A percentile compares a stretch with the other conserved stretches of the same genome.
These are phyloP conservation scores for Sebastes aleutianus DNA, from an alignment of 2,797 vertebrate species.

Conservation along the genomic window DNA sequence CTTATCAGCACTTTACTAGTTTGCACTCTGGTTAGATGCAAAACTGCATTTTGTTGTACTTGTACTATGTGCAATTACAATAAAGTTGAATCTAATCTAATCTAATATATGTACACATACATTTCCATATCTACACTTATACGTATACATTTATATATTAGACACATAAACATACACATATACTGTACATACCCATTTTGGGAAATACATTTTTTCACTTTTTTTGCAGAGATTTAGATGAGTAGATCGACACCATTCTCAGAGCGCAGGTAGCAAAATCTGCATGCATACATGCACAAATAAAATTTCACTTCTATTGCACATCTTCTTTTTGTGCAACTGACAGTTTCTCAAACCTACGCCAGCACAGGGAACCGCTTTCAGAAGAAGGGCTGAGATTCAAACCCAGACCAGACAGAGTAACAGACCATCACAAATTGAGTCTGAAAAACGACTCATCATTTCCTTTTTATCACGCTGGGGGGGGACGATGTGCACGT, in stretches of 20 bases:
- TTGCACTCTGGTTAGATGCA: not conserved
- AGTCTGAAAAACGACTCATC: slow-evolving; percentile 18
- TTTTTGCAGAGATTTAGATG: not conserved
- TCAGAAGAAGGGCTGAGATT: not conserved
- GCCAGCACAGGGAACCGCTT: not conserved
- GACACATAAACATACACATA: no score
- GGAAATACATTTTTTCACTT: not conserved
- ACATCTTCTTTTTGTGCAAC: no score
- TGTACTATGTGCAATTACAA: no score
- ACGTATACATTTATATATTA: no score
- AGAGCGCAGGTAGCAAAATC: not conserved
- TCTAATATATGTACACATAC: no score
- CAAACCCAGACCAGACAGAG: slow-evolving; percentile 14
- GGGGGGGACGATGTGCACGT: not conserved
- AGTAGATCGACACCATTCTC: not conserved
- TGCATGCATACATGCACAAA: no score
- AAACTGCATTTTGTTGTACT: no score
- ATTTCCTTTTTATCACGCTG: slow-evolving; percentile 8
- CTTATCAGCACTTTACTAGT: no score
- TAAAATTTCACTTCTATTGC: not conserved
- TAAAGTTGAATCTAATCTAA: no score
- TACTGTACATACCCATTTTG: not conserved
- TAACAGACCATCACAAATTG: slow-evolving; percentile 39
- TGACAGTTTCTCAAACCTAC: not conserved
- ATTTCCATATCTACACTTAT: no score